Conservation (phyloP, 2,888 invertebrate species). For the Melinaea marsaeus region DNA sequence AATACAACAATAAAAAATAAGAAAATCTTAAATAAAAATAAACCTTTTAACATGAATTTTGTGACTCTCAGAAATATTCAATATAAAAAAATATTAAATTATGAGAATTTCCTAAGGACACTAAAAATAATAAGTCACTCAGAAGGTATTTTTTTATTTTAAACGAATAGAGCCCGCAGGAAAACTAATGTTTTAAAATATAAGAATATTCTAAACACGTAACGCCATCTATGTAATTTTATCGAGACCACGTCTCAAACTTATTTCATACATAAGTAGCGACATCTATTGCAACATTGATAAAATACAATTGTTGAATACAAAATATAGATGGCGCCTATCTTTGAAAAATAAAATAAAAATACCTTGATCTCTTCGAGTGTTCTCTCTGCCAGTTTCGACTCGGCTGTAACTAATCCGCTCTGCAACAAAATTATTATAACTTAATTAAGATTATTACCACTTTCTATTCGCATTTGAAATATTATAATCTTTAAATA, state of each 20-base stretch:
- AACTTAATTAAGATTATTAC: neutral
- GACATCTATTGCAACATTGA: conserved; percentile 11
- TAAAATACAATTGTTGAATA: conserved; percentile 3
- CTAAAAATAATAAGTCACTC: too few relatives aligned
- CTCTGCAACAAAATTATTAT: conserved; percentile 52
- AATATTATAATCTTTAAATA: too few relatives aligned
- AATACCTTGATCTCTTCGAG: conserved; percentile 71
- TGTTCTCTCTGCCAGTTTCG: conserved; percentile 62
- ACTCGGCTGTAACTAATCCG: conserved; percentile 58
- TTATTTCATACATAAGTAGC: neutral
- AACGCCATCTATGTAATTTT: neutral
- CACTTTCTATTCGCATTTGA: too few relatives aligned
- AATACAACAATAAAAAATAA: too few relatives aligned
- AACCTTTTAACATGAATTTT: too few relatives aligned
- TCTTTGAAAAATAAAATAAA: conserved; percentile 16
- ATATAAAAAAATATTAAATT: too few relatives aligned
- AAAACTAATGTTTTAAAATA: too few relatives aligned
- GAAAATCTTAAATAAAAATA: too few relatives aligned
- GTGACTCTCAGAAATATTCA: too few relatives aligned
- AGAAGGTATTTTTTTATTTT: too few relatives aligned
- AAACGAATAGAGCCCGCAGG: too few relatives aligned
- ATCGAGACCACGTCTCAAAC: neutral
- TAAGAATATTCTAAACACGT: neutral
- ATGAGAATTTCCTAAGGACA: too few relatives aligned
- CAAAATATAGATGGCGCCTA: conserved; percentile 43